Conservation (phyloP, 35 echinoderm and acorn worm genomes). For the Apostichopus californicus region DNA sequence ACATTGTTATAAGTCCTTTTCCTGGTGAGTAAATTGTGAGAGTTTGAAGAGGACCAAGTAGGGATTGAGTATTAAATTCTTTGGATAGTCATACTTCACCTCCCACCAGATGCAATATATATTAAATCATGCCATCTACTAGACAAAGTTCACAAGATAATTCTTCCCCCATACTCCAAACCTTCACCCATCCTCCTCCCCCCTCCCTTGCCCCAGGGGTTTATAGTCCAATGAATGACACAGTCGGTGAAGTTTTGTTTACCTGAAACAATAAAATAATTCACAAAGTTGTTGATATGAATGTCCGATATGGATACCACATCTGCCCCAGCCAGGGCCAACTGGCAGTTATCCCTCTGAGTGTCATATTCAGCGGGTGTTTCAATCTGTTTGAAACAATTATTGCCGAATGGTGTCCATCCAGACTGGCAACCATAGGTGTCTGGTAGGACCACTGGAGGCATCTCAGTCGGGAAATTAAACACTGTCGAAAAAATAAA, state of each 20-base stretch:
- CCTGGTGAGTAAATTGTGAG: no score
- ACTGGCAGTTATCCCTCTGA: slow-evolving; percentile 54
- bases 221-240: neutral
- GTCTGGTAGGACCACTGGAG: slow-evolving; percentile 63
- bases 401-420: slow-evolving; percentile 62
- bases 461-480: slow-evolving; percentile 57
- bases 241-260: neutral
- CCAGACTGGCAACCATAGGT: slow-evolving; percentile 80
- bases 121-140: no score
- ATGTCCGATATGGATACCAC: slow-evolving; percentile 68
- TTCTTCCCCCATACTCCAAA: neutral
- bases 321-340: slow-evolving; percentile 42
- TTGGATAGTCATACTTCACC: no score
- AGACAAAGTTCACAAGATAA: neutral
- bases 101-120: no score
- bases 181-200: neutral
- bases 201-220: neutral
- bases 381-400: slow-evolving; percentile 62
- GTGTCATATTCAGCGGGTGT: slow-evolving; percentile 17
- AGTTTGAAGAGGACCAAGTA: no score
- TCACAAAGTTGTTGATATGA: slow-evolving; percentile 80
- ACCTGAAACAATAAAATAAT: slow-evolving; percentile 69
- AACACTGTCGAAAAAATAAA: slow-evolving; percentile 65
- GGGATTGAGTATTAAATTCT: no score
- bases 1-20: no score